Evolutionary conservation across 2,113 vertebrate species (phyloP).

Genomic region (Mus spicilegus): DNA sequence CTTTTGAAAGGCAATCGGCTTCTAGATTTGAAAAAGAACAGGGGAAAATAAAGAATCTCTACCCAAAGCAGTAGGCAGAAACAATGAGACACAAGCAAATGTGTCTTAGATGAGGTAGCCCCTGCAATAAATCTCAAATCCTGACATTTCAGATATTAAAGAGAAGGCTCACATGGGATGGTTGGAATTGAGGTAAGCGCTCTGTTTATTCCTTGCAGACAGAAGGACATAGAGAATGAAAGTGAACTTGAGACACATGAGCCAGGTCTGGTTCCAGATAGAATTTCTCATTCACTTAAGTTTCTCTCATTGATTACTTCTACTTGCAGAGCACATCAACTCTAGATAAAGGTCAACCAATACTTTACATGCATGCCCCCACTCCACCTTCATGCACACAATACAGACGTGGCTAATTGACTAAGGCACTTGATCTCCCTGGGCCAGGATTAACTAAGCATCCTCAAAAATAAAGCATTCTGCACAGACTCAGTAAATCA

Average conservation of each 20-base stretch:
- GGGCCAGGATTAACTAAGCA: neutral
- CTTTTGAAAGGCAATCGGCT: conserved; percentile 74
- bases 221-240: neutral
- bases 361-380: neutral
- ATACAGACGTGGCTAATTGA: neutral
- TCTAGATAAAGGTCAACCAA: conserved; percentile 11
- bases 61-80: conserved; percentile 1
- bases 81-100: neutral
- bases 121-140: conserved; percentile 28
- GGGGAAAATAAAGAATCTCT: conserved; percentile 47
- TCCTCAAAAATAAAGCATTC: neutral
- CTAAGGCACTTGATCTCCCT: neutral
- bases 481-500: neutral
- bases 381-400: neutral
- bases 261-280: neutral
- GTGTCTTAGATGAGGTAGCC: neutral
- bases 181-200: neutral
- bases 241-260: neutral
- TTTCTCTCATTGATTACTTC: neutral
- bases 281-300: neutral
- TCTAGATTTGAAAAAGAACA: neutral
- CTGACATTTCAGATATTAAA: conserved; percentile 25
- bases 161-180: neutral
- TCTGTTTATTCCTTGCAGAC: neutral
- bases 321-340: neutral